Conservation (phyloP, 2,797 vertebrate species). For the Pantherophis vulpinus region DNA sequence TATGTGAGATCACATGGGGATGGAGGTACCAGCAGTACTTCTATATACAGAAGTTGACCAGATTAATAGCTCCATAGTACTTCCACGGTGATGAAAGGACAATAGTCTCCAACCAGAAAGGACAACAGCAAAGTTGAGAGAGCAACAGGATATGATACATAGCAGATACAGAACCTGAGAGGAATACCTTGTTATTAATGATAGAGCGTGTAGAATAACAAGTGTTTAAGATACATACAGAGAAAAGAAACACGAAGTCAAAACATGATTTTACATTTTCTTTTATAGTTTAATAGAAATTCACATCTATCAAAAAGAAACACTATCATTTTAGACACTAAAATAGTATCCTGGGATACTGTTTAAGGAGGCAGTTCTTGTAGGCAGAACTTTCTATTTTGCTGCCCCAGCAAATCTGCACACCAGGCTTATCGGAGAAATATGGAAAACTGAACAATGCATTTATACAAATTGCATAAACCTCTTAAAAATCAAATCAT, state of each 20-base stretch:
- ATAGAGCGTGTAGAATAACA: background rate
- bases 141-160: background rate
- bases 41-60: background rate
- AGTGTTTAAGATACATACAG: background rate
- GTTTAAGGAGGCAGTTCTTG: background rate
- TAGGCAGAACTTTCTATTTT: background rate
- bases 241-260: background rate
- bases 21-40: background rate
- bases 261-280: background rate
- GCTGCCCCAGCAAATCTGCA: background rate
- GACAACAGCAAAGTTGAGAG: background rate
- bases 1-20: background rate
- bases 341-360: background rate
- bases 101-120: background rate
- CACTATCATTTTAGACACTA: background rate
- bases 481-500: slow-evolving; percentile 18
- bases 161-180: background rate
- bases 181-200: background rate
- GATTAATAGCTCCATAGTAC: background rate
- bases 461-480: background rate
- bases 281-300: background rate
- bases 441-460: slow-evolving; percentile 13
- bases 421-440: background rate
- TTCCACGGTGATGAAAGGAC: background rate
- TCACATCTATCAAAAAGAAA: background rate